Base-by-base conservation (phyloP, 1,140 invertebrate species). In the Planococcus citri region DNA sequence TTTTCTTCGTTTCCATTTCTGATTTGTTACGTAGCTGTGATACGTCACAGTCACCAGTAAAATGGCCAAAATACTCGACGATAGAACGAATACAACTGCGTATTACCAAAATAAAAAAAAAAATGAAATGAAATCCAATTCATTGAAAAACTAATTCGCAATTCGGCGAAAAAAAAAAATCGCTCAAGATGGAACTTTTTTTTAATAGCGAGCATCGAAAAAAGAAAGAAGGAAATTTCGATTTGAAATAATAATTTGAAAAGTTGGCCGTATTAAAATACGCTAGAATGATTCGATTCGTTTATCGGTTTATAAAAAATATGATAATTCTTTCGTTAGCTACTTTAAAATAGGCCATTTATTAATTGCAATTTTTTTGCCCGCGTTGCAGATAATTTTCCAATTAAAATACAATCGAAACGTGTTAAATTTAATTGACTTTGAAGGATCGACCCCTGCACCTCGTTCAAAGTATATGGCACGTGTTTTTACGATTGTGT, bases 1-100 rank as follows among this genome's bases (percentile, higher is more conserved):
- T 71, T 85, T 81, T 37, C 83, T 80, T 73, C 82, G 78, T 78
- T 84, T 87, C 75, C 87, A 85, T 70, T 74, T 70, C 1, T 73
- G 70, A 68, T 79, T 74, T 1, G 74, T 75, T 9, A 76, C 71
- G 61, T 76, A 79, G 20, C 78, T 75, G 70, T 79, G 77, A 41
- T 76, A 77, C 51, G 41, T 70, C 17, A 75, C 74, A 12, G 74
- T 73, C 17, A 78, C 17, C 14, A 78, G 71, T 8, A 78, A 70
- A 1, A 76, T 41, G 25, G 75, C 72, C 68, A 79, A 76, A 8
- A 78, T 68, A 12, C 73, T 73, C 3, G 74, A 71, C 33, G 78
- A 73, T 4, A 78, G 75, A 17, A 77, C 72, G 69, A 77, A 76
- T 0, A 77, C 57, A 37, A 77, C 77, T 78, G 71, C 27, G 75